Conservation (phyloP, 64 coral and sea anemone species). For the Montipora capricornis region DNA sequence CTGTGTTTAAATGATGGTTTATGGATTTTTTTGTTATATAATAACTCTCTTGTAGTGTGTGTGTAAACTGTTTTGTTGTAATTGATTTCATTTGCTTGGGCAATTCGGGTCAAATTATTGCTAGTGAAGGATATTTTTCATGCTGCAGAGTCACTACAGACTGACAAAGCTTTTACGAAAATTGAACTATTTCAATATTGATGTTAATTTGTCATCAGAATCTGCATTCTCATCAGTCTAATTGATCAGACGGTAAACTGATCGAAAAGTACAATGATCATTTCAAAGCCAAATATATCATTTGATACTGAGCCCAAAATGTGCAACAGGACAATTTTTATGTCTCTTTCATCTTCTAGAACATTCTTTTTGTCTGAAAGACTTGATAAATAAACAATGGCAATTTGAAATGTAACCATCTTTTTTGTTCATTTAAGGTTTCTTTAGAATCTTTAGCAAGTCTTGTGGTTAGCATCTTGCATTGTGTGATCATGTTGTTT, state of each 20-base stretch:
- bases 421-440: not conserved
- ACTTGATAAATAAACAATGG: not conserved
- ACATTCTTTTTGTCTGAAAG: not conserved
- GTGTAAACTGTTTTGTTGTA: not conserved
- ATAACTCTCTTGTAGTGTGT: not conserved
- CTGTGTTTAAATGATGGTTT: not conserved
- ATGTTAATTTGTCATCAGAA: not conserved
- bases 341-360: constrained; percentile 8
- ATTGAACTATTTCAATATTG: constrained; percentile 4
- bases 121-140: not conserved
- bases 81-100: not conserved
- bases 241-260: not conserved
- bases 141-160: not conserved
- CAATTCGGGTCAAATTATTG: not conserved
- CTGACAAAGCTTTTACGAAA: not conserved
- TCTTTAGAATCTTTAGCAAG: not conserved
- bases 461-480: not conserved
- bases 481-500: not conserved
- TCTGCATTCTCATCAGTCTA: not conserved
- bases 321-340: not conserved
- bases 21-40: not conserved
- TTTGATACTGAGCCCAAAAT: not conserved
- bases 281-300: not conserved
- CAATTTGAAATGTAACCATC: not conserved
- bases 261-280: constrained; percentile 6